phyloP scores from a whole-genome alignment of 2,888 invertebrate genomes.

The Erannis defoliaria region DNA sequence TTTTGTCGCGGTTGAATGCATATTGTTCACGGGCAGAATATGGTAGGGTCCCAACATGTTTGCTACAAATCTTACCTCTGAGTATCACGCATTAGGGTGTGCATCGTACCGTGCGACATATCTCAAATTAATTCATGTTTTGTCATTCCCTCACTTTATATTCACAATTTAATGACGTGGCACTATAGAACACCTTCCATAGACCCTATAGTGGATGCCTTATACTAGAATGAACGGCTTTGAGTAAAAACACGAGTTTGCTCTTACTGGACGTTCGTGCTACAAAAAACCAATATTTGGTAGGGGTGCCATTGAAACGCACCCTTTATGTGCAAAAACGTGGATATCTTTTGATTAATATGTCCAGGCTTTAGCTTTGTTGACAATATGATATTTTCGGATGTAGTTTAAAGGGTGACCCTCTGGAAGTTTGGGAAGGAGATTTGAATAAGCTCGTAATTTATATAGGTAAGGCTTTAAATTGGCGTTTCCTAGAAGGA shows the following conservation, averaged over 20 bases:
- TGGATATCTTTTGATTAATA: constrained; percentile 83
- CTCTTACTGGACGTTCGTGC: constrained; percentile 79
- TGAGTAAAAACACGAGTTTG: constrained; percentile 83
- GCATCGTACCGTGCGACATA: constrained; percentile 82
- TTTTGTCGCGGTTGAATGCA: no score
- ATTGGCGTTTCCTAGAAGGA: background rate
- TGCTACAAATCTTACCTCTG: constrained; percentile 41
- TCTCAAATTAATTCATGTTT: constrained; percentile 86
- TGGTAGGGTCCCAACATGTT: background rate
- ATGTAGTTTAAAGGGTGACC: constrained; percentile 22
- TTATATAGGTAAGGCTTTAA: constrained; percentile 4
- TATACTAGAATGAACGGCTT: constrained; percentile 69
- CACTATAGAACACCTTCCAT: constrained; percentile 71
- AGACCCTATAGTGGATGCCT: constrained; percentile 68
- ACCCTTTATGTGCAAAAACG: constrained; percentile 80
- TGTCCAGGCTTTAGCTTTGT: constrained; percentile 50
- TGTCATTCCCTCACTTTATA: constrained; percentile 85
- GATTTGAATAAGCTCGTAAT: constrained; percentile 16
- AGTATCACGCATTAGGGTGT: constrained; percentile 64
- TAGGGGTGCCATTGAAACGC: constrained; percentile 81
- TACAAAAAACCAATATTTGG: constrained; percentile 85
- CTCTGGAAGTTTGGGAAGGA: constrained; percentile 27
- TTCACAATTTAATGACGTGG: constrained; percentile 81
- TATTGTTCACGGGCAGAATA: no score
- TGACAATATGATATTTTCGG: constrained; percentile 33